A percentile compares a stretch with the other conserved stretches of the same genome.
These are phyloP conservation scores for Spea multiplicata DNA, from an alignment of 2,113 vertebrate genomes.

Conservation along the genomic window DNA sequence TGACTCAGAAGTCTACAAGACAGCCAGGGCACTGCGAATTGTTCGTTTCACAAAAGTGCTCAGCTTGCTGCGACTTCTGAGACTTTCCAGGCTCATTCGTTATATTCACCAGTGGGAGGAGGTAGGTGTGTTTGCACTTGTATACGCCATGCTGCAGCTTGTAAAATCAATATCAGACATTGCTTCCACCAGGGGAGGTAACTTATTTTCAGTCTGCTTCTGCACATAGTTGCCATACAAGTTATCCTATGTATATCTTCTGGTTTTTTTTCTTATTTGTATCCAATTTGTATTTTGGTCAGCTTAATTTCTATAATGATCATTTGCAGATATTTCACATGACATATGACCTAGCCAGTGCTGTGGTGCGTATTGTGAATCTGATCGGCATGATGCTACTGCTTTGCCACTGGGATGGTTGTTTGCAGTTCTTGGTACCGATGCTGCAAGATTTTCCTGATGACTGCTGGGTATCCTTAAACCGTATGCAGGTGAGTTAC, in stretches of 20 bases:
- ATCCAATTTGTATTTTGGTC: neutral
- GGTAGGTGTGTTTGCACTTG: conserved; percentile 67
- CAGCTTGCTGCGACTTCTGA: conserved; percentile 88
- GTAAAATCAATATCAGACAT: neutral
- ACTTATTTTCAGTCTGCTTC: neutral
- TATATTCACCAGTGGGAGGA: conserved; percentile 99
- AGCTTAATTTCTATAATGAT: neutral
- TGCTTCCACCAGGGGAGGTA: neutral
- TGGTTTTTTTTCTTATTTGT: neutral
- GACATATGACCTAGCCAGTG: conserved; percentile 97
- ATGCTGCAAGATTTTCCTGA: conserved; percentile 97
- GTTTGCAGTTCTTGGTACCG: conserved; percentile 96
- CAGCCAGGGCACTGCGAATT: conserved; percentile 89
- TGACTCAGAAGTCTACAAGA: conserved; percentile 98
- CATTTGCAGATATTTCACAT: conserved; percentile 94
- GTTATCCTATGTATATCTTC: neutral
- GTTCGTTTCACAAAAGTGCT: conserved; percentile 99
- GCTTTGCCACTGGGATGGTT: conserved; percentile 97
- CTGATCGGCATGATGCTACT: conserved; percentile 98
- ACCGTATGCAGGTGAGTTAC: conserved; percentile 94
- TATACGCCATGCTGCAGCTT: neutral
- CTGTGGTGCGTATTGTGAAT: conserved; percentile 92
- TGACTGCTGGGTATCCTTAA: conserved; percentile 97
- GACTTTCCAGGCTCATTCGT: conserved; percentile 93
- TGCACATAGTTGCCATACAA: neutral